Evolutionary conservation across 2,888 invertebrate species (phyloP), one percentile per base, ranked within the genome.

Genomic region (Agriopis aurantiaria): DNA sequence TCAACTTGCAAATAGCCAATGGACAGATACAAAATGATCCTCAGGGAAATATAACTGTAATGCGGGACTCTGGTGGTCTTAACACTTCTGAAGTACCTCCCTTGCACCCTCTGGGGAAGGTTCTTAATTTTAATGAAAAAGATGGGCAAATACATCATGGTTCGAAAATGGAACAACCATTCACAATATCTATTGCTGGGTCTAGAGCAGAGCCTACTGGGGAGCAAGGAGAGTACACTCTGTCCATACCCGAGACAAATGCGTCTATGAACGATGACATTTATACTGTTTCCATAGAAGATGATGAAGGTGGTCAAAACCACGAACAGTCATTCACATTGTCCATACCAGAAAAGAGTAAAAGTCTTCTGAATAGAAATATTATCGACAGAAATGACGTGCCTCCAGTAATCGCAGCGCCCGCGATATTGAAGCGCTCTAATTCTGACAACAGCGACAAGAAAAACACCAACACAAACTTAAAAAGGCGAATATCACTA

Each of bases 1-100:
- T 96, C 70, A 96, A 96, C 85, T 91, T 96, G 70, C 96, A 96
- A 91, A 96, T 96, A 81, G 95, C 95, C 33, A 96, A 96, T 86
- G 96, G 96, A 5, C 95, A 96, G 83, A 91, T 96, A 71, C 95
- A 95, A 78, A 94, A 95, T 78, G 96, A 96, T 78, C 94, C 92
- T 41, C 95, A 95, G 82, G 95, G 95, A 14, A 95, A 95, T 58
- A 95, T 96, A 57, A 96, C 96, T 66, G 95, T 96, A 65, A 95
- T 95, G 93, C 89, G 95, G 77, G 95, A 95, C 73, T 82, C 89
- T 53, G 82, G 77, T 45, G 60, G 83, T 3, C 80, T 89, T 69
- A 91, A 91, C 43, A 65, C 86, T 0, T 82, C 89, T 17, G 94
- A 94, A 43, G 86, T 94, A 83, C 93, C 94, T 9, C 93, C 94